A percentile compares a stretch with the other conserved stretches of the same genome.
Evolutionary conservation across 2,113 vertebrate species (phyloP).

Genomic region (Antigone vipio): DNA sequence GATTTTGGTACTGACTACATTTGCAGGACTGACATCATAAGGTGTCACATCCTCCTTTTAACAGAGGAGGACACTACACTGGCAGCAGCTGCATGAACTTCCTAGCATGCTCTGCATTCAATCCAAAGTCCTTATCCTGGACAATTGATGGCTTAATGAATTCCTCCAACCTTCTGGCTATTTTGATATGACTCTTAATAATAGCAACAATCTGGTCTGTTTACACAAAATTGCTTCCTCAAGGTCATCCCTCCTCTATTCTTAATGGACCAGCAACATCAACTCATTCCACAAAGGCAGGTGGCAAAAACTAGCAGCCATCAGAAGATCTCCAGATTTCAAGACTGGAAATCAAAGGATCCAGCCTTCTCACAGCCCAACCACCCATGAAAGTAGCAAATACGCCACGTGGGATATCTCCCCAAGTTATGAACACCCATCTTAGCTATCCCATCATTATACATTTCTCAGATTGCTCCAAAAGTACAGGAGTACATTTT

Average conservation of each 20-base stretch:
- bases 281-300: neutral
- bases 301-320: neutral
- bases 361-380: neutral
- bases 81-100: neutral
- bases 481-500: neutral
- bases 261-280: neutral
- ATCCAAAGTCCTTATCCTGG: neutral
- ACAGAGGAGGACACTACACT: neutral
- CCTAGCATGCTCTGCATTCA: neutral
- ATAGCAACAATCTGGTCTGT: neutral
- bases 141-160: neutral
- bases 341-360: neutral
- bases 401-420: rapidly evolving
- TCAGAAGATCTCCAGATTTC: neutral
- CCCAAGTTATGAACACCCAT: neutral
- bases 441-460: neutral
- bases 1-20: neutral
- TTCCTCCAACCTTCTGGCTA: neutral
- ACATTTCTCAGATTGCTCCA: neutral
- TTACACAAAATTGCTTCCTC: neutral
- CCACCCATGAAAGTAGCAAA: neutral
- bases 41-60: neutral
- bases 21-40: neutral
- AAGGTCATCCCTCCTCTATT: neutral
- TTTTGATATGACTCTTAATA: neutral